Evolutionary conservation across 2,888 invertebrate species (phyloP), one percentile per base, ranked within the genome.

Genomic region (Meganola albula): DNA sequence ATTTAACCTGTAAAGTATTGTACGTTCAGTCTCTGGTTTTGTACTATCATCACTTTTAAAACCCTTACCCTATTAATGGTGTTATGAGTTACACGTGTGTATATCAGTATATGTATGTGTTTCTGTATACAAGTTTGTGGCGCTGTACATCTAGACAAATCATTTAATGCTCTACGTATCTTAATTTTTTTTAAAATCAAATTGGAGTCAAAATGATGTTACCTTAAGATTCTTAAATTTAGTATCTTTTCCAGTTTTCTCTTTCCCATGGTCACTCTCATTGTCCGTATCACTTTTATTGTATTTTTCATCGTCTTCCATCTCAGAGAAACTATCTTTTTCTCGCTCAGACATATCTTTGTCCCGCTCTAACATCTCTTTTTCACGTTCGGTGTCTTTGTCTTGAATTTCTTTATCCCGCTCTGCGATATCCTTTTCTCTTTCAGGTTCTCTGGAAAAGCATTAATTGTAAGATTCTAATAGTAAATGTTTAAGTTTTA

Each of bases 281-380:
- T 84, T 84, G 30, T 85, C 87, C 1, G 80, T 76, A 27, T 87
- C 86, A 41, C 78, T 82, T 39, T 84, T 83, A 37, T 74, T 76
- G 26, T 70, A 83, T 25, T 85, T 85, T 34, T 85, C 87, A 38
- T 87, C 87, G 2, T 87, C 86, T 38, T 87, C 86, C 76, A 85
- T 69, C 36, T 87, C 87, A 0, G 86, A 87, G 35, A 85, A 82
- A 31, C 85, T 83, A 34, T 87, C 85, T 33, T 85, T 85, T 34
- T 80, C 80, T 35, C 51, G 67, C 40, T 78, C 78, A 0, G 70
- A 71, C 67, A 73, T 68, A 30, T 71, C 59, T 30, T 63, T 63
- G 31, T 63, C 58, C 23, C 55, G 34, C 25, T 61, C 58, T 5
- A 36, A 32, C 30, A 62, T 46, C 56, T 71, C 58, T 28, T 63